Base-by-base conservation (phyloP, 2,797 vertebrate species). In the Parauchenoglanis ngamensis region DNA sequence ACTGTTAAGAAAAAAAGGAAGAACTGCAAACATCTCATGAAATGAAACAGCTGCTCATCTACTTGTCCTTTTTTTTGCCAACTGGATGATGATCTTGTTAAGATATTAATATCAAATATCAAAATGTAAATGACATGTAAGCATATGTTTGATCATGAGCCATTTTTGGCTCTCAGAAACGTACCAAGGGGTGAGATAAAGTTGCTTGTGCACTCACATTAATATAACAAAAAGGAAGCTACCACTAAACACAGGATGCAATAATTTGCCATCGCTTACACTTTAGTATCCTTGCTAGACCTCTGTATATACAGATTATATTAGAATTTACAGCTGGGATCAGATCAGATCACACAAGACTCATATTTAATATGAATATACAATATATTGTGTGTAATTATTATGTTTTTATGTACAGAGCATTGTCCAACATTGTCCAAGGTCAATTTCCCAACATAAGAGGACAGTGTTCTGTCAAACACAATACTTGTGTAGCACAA, bases 381-480 rank as follows among this genome's bases (percentile, higher is more conserved):
- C 63, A 28, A 28, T 65, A 65, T 65, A 28, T n/a, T 65, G n/a
- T 65, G 65, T 12, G n/a, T 67, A 7, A 28, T 13, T 40, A 19
- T 72, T 21, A 13, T 13, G 19, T 19, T 72, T 40, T 2, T 40
- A 19, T 44, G 7, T 40, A 23, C 35, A 21, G 31, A 21, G 31
- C 35, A 0, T 44, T 7, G 15, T 70, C 67, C 5, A 15, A 19
- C 31, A 19, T 40, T 40, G 35, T 19, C 15, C 65, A 31, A 80
- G 2, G 49, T 46, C 61, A 57, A 57, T 59, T 52, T 44, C 15
- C 23, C 0, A 89, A 92, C 94, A 95, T 92, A 87, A 10, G 93
- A 87, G 92, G 93, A 92, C 92, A 88, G 89, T 92, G 85, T 86
- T 44, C 49, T 28, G 61, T 83, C 87, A 90, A 92, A 61, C 31